Conservation (phyloP, 2,888 invertebrate genomes). For the Nineta flava region DNA sequence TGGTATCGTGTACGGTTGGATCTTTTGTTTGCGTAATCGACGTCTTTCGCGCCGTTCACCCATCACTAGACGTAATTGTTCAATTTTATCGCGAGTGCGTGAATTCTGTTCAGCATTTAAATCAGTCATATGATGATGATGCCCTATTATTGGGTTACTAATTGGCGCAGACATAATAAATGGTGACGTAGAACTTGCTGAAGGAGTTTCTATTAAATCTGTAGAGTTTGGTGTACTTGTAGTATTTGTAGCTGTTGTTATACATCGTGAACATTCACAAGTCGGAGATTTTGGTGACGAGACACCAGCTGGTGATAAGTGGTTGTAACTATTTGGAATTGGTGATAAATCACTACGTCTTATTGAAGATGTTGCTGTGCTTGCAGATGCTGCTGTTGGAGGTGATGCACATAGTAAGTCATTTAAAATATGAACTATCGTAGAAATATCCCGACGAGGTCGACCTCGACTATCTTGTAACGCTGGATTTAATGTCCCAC, state of each 20-base stretch:
- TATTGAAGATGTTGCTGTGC: conserved; percentile 3
- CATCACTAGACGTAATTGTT: conserved; percentile 76
- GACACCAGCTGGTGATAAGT: conserved; percentile 11
- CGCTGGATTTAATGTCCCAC: conserved; percentile 85
- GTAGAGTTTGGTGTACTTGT: conserved; percentile 12
- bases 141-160: conserved; percentile 5
- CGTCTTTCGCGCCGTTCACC: conserved; percentile 75
- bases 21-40: conserved; percentile 56
- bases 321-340: conserved; percentile 20
- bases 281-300: conserved; percentile 7
- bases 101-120: conserved; percentile 24
- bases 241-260: background rate
- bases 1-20: conserved; percentile 45
- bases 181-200: conserved; percentile 5
- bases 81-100: conserved; percentile 56
- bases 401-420: conserved; percentile 82
- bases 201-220: conserved; percentile 1
- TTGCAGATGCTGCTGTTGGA: conserved; percentile 33
- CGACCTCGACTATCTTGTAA: conserved; percentile 82
- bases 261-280: conserved; percentile 14
- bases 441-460: conserved; percentile 85
- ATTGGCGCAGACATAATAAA: too few species aligned
- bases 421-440: conserved; percentile 89
- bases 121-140: conserved; percentile 7
- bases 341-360: conserved; percentile 15